Evolutionary conservation across 2,888 invertebrate species (phyloP).

Genomic region (Acleris literana): DNA sequence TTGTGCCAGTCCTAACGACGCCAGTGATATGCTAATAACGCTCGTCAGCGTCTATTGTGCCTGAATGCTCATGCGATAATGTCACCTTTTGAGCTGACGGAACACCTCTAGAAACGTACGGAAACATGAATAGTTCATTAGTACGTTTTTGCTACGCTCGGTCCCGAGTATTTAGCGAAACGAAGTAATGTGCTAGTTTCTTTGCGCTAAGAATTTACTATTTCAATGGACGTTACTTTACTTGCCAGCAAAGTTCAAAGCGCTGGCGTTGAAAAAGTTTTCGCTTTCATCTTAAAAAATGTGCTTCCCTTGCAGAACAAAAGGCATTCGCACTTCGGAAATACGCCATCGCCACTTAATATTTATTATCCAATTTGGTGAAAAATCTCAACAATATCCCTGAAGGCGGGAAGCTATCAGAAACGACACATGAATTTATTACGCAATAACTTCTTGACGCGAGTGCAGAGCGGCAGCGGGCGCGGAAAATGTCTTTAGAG

Average conservation of each 20-base stretch:
- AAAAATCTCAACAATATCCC: conserved; percentile 60
- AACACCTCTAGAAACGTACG: conserved; percentile 18
- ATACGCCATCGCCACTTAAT: conserved; percentile 36
- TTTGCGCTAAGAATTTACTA: conserved; percentile 30
- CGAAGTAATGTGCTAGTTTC: conserved; percentile 17
- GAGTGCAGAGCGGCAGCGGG: conserved; percentile 25
- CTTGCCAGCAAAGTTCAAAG: conserved; percentile 25
- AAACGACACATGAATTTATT: conserved; percentile 55
- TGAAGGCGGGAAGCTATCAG: conserved; percentile 44
- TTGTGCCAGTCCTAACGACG: conserved; percentile 53
- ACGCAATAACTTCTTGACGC: conserved; percentile 46
- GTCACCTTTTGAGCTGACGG: conserved; percentile 50
- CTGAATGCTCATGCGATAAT: conserved; percentile 35
- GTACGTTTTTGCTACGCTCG: conserved; percentile 32
- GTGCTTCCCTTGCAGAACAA: conserved; percentile 21
- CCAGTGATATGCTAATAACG: conserved; percentile 66
- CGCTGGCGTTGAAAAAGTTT: conserved; percentile 16
- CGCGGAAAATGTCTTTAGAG: neutral
- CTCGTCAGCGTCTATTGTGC: conserved; percentile 69
- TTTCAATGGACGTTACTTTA: conserved; percentile 15
- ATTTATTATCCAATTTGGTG: conserved; percentile 38
- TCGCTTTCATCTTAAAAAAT: conserved; percentile 23
- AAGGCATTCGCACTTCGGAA: conserved; percentile 35
- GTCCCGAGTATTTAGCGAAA: conserved; percentile 25
- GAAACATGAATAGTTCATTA: conserved; percentile 59